A percentile compares a stretch with the other conserved stretches of the same genome.
These are phyloP conservation scores for Myopa tessellatipennis DNA, from an alignment of 2,888 invertebrate genomes.

Conservation along the genomic window DNA sequence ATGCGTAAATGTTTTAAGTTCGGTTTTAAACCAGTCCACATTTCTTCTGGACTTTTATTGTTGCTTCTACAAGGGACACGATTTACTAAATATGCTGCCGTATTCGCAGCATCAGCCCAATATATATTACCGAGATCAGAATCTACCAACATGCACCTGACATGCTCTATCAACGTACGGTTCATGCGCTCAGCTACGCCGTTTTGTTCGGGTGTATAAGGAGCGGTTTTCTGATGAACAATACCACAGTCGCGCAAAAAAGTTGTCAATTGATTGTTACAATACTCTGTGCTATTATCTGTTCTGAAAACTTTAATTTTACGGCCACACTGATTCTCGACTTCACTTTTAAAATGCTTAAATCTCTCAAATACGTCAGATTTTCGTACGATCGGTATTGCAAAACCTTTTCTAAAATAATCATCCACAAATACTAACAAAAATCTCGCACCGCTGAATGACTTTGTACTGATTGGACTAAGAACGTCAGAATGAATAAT, in stretches of 20 bases:
- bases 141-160: constrained; percentile 49
- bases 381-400: constrained; percentile 43
- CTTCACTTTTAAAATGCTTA: constrained; percentile 46
- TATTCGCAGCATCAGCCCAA: constrained; percentile 46
- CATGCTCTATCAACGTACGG: constrained; percentile 47
- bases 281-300: constrained; percentile 47
- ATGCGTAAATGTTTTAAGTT: constrained; percentile 43
- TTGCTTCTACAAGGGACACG: constrained; percentile 45
- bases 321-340: constrained; percentile 42
- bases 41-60: constrained; percentile 42
- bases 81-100: constrained; percentile 45
- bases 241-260: constrained; percentile 31
- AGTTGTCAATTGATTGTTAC: constrained; percentile 39
- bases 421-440: constrained; percentile 63
- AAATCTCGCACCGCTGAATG: constrained; percentile 57
- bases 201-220: constrained; percentile 41
- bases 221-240: constrained; percentile 40
- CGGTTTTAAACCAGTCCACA: constrained; percentile 45
- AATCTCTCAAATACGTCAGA: constrained; percentile 40
- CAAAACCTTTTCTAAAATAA: constrained; percentile 46
- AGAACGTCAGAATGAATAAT: constrained; percentile 61
- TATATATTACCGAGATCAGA: constrained; percentile 43
- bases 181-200: constrained; percentile 48
- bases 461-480: constrained; percentile 59
- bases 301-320: constrained; percentile 46